phyloP scores from a whole-genome alignment of 2,888 invertebrate genomes.

The Linyphia triangularis region DNA sequence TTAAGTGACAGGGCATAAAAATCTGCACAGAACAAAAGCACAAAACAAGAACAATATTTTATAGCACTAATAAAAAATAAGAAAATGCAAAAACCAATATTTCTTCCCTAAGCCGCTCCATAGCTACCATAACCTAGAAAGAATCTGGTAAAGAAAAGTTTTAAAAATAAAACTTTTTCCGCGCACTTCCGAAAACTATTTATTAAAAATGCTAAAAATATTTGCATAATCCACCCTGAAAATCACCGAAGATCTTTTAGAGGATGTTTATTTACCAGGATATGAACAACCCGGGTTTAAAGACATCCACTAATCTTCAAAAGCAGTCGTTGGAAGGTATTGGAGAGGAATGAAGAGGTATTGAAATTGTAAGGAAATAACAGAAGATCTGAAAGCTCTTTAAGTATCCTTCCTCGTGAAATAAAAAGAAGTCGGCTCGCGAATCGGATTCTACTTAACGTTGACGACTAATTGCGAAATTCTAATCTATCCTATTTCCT shows the following conservation, averaged over 20 bases:
- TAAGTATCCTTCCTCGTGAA: neutral
- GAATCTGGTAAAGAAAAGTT: neutral
- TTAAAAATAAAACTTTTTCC: slow-evolving; percentile 24
- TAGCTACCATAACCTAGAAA: neutral
- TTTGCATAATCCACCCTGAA: slow-evolving; percentile 41
- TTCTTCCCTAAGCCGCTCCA: slow-evolving; percentile 7
- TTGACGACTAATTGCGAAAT: neutral
- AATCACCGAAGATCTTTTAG: slow-evolving; percentile 15
- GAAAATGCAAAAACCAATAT: slow-evolving; percentile 6
- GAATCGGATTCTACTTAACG: neutral
- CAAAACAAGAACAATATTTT: neutral
- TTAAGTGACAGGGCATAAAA: slow-evolving; percentile 15
- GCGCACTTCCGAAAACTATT: slow-evolving; percentile 18
- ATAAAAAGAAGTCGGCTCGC: neutral
- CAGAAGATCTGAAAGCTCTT: neutral
- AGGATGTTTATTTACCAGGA: slow-evolving; percentile 3
- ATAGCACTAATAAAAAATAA: neutral
- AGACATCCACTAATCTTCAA: slow-evolving; percentile 15
- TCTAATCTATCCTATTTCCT: neutral
- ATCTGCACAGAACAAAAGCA: neutral
- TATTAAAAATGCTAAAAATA: slow-evolving; percentile 14
- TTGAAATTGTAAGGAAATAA: neutral
- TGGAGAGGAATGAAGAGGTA: slow-evolving; percentile 5
- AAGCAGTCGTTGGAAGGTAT: neutral
- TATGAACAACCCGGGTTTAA: neutral